Conservation (phyloP, 2,888 invertebrate species). For the Phytoseiulus persimilis region DNA sequence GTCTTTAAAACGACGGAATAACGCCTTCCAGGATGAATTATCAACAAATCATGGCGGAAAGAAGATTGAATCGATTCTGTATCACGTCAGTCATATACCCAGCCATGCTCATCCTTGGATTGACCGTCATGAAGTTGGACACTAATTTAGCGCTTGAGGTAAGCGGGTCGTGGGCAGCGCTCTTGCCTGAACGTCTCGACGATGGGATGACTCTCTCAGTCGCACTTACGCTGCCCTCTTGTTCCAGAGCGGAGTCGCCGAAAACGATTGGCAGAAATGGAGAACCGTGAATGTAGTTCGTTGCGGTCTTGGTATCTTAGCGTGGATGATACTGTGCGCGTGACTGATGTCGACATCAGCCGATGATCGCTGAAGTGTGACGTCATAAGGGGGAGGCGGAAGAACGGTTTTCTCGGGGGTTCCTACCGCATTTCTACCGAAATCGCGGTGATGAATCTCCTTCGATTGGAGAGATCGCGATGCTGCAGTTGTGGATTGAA, state of each 20-base stretch:
- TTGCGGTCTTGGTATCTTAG: neutral
- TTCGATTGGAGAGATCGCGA: too few relatives aligned
- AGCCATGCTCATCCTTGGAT: conserved; percentile 22
- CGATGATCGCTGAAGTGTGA: neutral
- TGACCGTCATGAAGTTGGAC: conserved; percentile 16
- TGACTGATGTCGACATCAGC: neutral
- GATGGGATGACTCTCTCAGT: neutral
- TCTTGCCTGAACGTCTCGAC: neutral
- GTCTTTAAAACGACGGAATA: neutral
- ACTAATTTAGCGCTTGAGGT: conserved; percentile 7
- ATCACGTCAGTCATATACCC: conserved; percentile 22
- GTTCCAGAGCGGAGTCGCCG: neutral
- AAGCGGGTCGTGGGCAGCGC: neutral
- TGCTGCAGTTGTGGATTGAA: too few relatives aligned
- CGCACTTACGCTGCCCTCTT: neutral
- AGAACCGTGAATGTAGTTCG: neutral
- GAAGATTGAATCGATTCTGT: neutral
- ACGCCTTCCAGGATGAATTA: neutral
- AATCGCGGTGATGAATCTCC: too few relatives aligned
- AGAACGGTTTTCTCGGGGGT: too few relatives aligned
- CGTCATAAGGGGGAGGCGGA: neutral
- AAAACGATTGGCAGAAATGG: conserved; percentile 11
- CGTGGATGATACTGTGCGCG: conserved; percentile 19
- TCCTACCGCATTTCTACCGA: too few relatives aligned
- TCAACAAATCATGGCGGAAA: conserved; percentile 19